phyloP scores from a whole-genome alignment of 2,888 invertebrate species.

The Iselma pallidipennis region DNA sequence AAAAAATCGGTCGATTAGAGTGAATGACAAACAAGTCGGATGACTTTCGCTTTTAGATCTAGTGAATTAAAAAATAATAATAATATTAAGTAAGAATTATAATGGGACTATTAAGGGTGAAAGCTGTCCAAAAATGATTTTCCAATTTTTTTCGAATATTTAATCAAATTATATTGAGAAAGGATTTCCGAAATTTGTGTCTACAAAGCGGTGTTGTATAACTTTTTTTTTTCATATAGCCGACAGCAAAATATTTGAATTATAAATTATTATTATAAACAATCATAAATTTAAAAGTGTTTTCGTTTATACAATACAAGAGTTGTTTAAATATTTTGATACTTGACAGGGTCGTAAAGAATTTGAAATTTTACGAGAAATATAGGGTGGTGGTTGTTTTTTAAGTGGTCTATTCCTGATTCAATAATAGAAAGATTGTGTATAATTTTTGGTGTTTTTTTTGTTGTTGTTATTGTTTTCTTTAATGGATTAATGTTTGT shows the following conservation, averaged over 20 bases:
- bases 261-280: neutral
- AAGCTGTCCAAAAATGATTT: too few species aligned
- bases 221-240: too few species aligned
- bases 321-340: neutral
- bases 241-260: neutral
- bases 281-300: neutral
- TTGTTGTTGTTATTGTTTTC: too few species aligned
- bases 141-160: neutral
- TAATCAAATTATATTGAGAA: neutral
- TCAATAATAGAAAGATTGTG: neutral
- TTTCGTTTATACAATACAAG: too few species aligned
- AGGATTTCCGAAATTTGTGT: neutral
- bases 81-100: too few species aligned
- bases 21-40: neutral
- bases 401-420: neutral
- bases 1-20: neutral
- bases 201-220: too few species aligned
- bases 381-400: neutral
- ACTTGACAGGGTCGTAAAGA: neutral
- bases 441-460: neutral
- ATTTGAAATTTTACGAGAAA: neutral
- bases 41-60: neutral
- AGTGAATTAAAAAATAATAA: neutral
- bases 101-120: neutral
- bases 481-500: neutral